A percentile compares a stretch with the other conserved stretches of the same genome.
Evolutionary conservation across 2,888 invertebrate genomes (phyloP).

Genomic region (Bursaphelenchus okinawaensis): DNA sequence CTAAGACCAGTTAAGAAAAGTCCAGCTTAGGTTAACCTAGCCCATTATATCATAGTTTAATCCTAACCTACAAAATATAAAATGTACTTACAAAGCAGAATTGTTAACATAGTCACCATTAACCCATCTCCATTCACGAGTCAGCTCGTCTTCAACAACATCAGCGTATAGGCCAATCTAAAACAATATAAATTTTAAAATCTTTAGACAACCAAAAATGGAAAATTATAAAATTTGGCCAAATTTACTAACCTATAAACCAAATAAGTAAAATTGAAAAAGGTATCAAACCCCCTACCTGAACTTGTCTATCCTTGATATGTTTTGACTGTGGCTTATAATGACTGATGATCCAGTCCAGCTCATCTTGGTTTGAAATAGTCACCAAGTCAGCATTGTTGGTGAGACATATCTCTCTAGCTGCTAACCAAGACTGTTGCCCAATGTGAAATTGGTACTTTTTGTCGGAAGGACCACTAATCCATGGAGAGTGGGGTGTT

Average conservation of each 20-base stretch:
- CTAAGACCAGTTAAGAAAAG: too few relatives aligned
- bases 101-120: slow-evolving; percentile 23
- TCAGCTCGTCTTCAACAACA: slow-evolving; percentile 11
- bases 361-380: slow-evolving; percentile 28
- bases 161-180: slow-evolving; percentile 30
- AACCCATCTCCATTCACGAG: slow-evolving; percentile 32
- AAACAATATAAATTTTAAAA: not conserved
- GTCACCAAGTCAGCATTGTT: slow-evolving; percentile 43
- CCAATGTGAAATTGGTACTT: slow-evolving; percentile 46
- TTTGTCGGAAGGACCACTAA: slow-evolving; percentile 20
- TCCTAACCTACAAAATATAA: too few relatives aligned
- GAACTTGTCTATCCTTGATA: slow-evolving; percentile 29
- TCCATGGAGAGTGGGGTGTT: slow-evolving; percentile 8
- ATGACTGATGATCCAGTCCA: slow-evolving; percentile 32
- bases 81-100: slow-evolving; percentile 22
- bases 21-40: too few relatives aligned
- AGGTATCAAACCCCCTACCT: too few relatives aligned
- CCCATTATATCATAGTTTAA: too few relatives aligned
- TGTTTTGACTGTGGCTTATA: slow-evolving; percentile 30
- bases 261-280: too few relatives aligned
- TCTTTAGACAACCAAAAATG: not conserved
- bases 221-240: not conserved
- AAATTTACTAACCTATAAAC: too few relatives aligned
- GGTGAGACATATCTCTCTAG: slow-evolving; percentile 39
- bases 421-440: slow-evolving; percentile 40